A percentile compares a stretch with the other conserved stretches of the same genome.
Conservation (phyloP, 2,113 vertebrate genomes). For the Myiozetetes cayanensis region DNA sequence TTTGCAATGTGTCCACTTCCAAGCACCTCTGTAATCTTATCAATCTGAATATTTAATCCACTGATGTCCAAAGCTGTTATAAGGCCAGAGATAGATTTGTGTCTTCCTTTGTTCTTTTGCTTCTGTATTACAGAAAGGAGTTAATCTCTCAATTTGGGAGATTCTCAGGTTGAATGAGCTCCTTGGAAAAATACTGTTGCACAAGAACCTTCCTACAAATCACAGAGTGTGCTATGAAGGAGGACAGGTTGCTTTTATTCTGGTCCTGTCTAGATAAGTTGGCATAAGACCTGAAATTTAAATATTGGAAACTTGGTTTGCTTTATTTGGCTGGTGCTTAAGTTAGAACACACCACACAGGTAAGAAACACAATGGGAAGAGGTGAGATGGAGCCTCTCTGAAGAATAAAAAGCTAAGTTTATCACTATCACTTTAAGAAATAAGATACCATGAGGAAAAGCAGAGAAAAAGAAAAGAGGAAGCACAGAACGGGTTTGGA, state of each 20-base stretch:
- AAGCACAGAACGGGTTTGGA: background rate
- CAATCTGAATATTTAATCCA: background rate
- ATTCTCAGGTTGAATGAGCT: background rate
- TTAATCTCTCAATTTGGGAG: background rate
- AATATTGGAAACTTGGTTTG: background rate
- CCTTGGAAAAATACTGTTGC: background rate
- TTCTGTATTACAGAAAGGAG: background rate
- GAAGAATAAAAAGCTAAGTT: background rate
- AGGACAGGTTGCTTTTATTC: background rate
- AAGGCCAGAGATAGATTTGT: background rate
- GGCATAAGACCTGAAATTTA: background rate
- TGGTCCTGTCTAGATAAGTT: background rate
- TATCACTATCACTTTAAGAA: background rate
- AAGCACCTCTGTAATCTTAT: background rate
- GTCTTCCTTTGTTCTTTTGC: background rate
- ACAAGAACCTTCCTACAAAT: background rate
- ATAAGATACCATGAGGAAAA: background rate
- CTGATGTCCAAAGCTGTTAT: background rate
- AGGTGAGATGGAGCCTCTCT: background rate
- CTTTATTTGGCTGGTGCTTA: background rate
- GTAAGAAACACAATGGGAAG: background rate
- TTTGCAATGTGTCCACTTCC: background rate
- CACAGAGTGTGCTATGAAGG: background rate
- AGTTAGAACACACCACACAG: background rate
- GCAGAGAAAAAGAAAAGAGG: background rate